Evolutionary conservation across 2,888 invertebrate genomes (phyloP), one percentile per base, ranked within the genome.

Genomic region (Plagiodera versicolora): DNA sequence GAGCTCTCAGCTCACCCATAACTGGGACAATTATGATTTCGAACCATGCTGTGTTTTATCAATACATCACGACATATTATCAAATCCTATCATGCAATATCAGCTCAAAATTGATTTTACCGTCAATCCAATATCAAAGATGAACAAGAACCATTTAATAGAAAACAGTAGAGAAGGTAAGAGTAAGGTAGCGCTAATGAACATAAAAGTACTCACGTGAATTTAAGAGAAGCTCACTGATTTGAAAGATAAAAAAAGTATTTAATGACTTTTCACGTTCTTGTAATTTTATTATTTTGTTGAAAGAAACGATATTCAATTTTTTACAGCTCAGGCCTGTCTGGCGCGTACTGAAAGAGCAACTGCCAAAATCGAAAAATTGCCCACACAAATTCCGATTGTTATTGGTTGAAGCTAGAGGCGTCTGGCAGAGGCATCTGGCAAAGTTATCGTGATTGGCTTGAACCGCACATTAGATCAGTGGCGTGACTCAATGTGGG

Each of bases 361-460:
- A 75, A 75, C 74, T 77, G 74, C 72, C 73, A 70, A 73, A 73
- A 70, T 73, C 72, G 73, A 70, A 73, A 73, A 70, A 68, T 52
- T 66, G 62, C 58, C 66, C 67, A 65, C 63, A 61, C 66, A 60
- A 54, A 60, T 39, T 39, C 39, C 11, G 49, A 39, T 68, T 76
- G 76, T 76, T 78, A 66, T 72, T 72, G 71, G 72, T 65, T 58
- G 60, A 49, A 48, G 53, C 60, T 71, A 79, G 81, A 76, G 78
- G 76, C 73, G 69, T 81, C 80, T 80, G 80, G 78, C 81, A 80
- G 81, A 76, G 79, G 77, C 75, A 72, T 81, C 81, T 81, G 79
- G 74, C 80, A 53, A 16, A 4, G 35, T 20, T 16, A 24, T 24
- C 44, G 11, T 44, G 17, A 53, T 53, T 53, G 53, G 53, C 24